Conservation (phyloP, 2,797 vertebrate genomes). For the Argyrosomus regius region DNA sequence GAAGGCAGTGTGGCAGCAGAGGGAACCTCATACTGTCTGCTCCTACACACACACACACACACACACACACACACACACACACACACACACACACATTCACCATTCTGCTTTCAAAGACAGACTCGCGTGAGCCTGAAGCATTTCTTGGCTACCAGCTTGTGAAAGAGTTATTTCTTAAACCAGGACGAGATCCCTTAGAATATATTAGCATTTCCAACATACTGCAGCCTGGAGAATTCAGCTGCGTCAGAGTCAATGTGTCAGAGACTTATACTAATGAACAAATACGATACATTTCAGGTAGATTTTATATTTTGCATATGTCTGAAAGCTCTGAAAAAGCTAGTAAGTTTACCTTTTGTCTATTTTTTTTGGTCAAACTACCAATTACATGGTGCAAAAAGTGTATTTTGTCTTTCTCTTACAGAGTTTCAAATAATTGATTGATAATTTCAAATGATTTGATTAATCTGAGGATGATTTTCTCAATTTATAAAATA, state of each 20-base stretch:
- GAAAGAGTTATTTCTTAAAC: conserved; percentile 42
- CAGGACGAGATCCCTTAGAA: conserved; percentile 13
- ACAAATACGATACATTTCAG: not conserved
- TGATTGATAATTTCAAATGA: not conserved
- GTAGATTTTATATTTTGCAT: not conserved
- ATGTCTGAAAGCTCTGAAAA: too few species aligned
- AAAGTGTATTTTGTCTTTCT: not conserved
- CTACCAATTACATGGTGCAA: not conserved
- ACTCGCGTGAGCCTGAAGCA: conserved; percentile 10
- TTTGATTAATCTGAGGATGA: too few species aligned
- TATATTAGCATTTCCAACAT: conserved; percentile 48
- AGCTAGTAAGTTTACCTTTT: not conserved
- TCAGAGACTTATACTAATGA: not conserved
- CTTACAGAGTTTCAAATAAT: not conserved
- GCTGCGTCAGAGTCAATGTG: not conserved
- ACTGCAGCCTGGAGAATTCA: conserved; percentile 13
- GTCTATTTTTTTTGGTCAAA: not conserved
- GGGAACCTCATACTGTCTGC: conserved; percentile 8
- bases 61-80: conserved; percentile 13
- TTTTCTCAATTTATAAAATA: too few species aligned
- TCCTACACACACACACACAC: conserved; percentile 11
- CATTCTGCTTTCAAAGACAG: conserved; percentile 18
- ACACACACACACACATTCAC: conserved; percentile 5
- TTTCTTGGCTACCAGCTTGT: conserved; percentile 44
- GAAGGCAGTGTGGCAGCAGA: conserved; percentile 1